Evolutionary conservation across 2,888 invertebrate genomes (phyloP).

Genomic region (Ichneumoninae sp.): DNA sequence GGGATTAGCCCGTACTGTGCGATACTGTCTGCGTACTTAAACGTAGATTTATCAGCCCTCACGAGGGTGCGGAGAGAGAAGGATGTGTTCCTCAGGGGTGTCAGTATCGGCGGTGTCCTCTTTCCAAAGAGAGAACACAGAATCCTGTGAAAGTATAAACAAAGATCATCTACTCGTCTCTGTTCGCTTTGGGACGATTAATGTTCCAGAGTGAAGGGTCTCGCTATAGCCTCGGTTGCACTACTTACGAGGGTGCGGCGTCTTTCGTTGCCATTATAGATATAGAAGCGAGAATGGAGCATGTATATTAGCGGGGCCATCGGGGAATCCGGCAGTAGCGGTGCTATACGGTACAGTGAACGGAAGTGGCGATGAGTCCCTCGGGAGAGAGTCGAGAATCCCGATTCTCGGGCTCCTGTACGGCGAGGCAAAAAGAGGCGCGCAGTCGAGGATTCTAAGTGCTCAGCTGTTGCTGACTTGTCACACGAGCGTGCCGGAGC

Average conservation of each 20-base stretch:
- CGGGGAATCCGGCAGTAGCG: conserved; percentile 45
- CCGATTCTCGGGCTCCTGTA: conserved; percentile 40
- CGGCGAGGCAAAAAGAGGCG: conserved; percentile 40
- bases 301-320: conserved; percentile 60
- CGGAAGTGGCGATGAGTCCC: conserved; percentile 78
- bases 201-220: conserved; percentile 27
- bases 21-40: conserved; percentile 14
- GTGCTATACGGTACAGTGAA: conserved; percentile 59
- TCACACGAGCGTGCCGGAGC: conserved; percentile 69
- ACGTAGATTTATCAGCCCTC: conserved; percentile 20
- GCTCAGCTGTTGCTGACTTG: conserved; percentile 81
- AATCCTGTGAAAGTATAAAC: conserved; percentile 36
- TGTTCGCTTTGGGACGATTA: conserved; percentile 7
- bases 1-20: conserved; percentile 24
- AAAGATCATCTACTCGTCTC: not conserved
- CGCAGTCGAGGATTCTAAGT: conserved; percentile 75
- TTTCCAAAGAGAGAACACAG: conserved; percentile 57
- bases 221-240: not conserved
- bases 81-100: conserved; percentile 32
- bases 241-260: conserved; percentile 28
- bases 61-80: conserved; percentile 1
- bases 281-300: conserved; percentile 44
- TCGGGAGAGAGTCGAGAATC: conserved; percentile 65
- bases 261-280: conserved; percentile 33
- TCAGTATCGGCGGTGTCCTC: conserved; percentile 36